Evolutionary conservation across 2,797 vertebrate species (phyloP).

Genomic region (Mycteria americana): DNA sequence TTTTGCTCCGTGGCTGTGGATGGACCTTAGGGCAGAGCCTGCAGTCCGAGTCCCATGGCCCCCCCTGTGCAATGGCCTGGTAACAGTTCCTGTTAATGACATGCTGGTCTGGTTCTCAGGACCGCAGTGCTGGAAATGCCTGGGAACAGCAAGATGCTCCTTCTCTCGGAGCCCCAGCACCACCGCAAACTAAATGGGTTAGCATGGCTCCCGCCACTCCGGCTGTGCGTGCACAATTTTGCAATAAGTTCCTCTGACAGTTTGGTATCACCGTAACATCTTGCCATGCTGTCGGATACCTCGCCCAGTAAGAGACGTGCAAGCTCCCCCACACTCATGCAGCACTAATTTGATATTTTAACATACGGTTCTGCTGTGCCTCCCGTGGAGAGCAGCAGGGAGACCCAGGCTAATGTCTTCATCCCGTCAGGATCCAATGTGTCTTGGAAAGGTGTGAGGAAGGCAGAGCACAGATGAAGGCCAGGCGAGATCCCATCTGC

Average conservation of each 20-base stretch:
- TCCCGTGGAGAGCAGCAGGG: neutral
- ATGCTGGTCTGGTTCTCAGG: neutral
- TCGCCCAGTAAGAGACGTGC: neutral
- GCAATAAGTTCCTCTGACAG: neutral
- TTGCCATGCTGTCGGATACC: neutral
- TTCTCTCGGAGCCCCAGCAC: neutral
- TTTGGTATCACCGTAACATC: neutral
- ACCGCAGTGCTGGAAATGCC: accelerated
- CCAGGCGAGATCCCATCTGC: neutral
- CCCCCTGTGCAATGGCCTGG: no score
- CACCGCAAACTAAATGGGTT: accelerated
- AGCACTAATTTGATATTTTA: neutral
- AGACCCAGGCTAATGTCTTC: neutral
- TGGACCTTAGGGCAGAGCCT: neutral
- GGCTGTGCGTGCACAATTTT: neutral
- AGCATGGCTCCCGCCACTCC: accelerated
- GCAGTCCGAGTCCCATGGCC: accelerated
- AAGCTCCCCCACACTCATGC: neutral
- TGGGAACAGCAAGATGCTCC: neutral
- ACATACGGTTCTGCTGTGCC: neutral
- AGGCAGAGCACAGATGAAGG: neutral
- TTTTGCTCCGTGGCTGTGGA: accelerated
- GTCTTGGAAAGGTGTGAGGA: neutral
- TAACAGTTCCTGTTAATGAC: neutral
- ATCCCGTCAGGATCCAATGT: neutral